Conservation (phyloP, 2,113 vertebrate genomes). For the Pseudopodoces humilis region DNA sequence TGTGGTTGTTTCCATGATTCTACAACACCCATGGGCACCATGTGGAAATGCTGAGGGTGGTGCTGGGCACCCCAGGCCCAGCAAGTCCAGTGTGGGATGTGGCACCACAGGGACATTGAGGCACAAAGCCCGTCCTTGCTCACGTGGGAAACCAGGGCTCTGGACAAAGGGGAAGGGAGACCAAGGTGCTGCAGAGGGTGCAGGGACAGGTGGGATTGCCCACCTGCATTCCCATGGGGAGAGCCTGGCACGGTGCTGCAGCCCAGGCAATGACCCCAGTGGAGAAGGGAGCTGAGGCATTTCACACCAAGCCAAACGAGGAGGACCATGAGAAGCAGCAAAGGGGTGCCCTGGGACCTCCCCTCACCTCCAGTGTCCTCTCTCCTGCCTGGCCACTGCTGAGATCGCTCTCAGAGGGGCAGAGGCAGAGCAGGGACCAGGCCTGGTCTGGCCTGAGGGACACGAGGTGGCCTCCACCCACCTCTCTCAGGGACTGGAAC, state of each 20-base stretch:
- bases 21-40: not conserved
- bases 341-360: not conserved
- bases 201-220: too few relatives aligned
- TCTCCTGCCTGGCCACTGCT: not conserved
- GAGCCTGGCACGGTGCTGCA: not conserved
- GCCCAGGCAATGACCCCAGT: accelerated
- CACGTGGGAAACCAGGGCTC: too few relatives aligned
- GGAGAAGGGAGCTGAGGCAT: not conserved
- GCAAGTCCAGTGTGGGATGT: accelerated
- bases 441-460: not conserved
- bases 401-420: not conserved
- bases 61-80: too few relatives aligned
- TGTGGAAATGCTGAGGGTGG: not conserved
- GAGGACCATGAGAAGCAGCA: accelerated
- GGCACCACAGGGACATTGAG: accelerated
- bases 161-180: not conserved
- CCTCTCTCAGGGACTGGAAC: not conserved
- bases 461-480: not conserved
- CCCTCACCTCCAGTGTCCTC: not conserved
- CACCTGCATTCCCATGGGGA: not conserved
- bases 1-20: not conserved
- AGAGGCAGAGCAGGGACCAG: not conserved
- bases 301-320: not conserved
- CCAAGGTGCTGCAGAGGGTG: not conserved
- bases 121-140: accelerated